These are phyloP conservation scores for Trichogramma dendrolimi DNA, from an alignment of 2,888 invertebrate genomes.

Conservation along the genomic window DNA sequence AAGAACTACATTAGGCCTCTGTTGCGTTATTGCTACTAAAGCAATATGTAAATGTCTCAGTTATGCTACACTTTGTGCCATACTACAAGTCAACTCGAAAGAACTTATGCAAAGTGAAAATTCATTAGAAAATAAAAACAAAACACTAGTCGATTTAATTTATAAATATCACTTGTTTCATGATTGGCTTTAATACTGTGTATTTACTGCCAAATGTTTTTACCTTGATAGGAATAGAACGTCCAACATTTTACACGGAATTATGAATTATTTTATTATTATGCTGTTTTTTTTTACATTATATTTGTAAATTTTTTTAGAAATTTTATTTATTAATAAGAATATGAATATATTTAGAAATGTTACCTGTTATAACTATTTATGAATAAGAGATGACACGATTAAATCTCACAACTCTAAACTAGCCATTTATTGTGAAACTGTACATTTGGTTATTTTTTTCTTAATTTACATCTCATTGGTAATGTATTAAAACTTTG, in stretches of 20 bases:
- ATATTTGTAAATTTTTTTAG: constrained; percentile 2
- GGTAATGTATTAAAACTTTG: no score
- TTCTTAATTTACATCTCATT: no score
- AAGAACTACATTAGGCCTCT: constrained; percentile 72
- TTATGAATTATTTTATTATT: constrained; percentile 54
- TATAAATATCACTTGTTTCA: constrained; percentile 78
- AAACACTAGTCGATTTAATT: constrained; percentile 74
- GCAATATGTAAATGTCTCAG: constrained; percentile 66
- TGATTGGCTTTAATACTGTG: constrained; percentile 75
- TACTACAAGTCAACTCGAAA: constrained; percentile 65
- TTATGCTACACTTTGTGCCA: constrained; percentile 66
- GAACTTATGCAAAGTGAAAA: constrained; percentile 64
- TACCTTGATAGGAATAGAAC: constrained; percentile 68
- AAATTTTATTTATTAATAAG: no score
- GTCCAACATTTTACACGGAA: constrained; percentile 82
- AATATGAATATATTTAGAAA: no score
- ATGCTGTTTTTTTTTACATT: neutral
- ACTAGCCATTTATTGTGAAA: no score
- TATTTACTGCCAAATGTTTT: constrained; percentile 77
- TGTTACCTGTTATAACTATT: no score
- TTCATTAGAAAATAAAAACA: constrained; percentile 65
- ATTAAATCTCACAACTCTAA: no score
- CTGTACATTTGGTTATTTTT: no score
- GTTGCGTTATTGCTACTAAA: constrained; percentile 67
- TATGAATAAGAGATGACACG: no score